Evolutionary conservation across 1,140 invertebrate genomes (phyloP).

Genomic region (Vollenhovia emeryi): DNA sequence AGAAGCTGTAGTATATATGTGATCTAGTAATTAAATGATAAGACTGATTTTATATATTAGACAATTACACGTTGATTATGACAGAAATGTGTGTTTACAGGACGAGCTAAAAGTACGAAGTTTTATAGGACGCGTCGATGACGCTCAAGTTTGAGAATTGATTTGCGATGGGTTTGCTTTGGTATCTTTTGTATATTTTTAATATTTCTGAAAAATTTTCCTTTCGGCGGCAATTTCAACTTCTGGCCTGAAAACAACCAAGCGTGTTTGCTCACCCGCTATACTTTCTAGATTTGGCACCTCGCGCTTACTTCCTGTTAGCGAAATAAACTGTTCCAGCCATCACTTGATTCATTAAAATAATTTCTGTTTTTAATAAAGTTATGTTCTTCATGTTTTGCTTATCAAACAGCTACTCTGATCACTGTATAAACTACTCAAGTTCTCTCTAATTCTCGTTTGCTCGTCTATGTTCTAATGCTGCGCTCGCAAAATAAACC

Average conservation of each 20-base stretch:
- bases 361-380: background rate
- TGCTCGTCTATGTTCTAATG: background rate
- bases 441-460: background rate
- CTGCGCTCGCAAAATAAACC: background rate
- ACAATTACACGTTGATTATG: background rate
- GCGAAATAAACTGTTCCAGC: background rate
- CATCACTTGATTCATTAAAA: background rate
- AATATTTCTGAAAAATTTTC: background rate
- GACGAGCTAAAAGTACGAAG: no score
- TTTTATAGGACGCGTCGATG: background rate
- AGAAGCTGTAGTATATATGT: background rate
- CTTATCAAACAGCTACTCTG: background rate
- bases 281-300: background rate
- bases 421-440: background rate
- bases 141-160: background rate
- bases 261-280: background rate
- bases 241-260: background rate
- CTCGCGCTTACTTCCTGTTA: conserved; percentile 2
- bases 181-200: background rate
- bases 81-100: background rate
- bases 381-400: background rate
- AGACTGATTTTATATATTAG: background rate
- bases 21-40: background rate
- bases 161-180: background rate
- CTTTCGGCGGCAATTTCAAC: background rate